A percentile compares a stretch with the other conserved stretches of the same genome.
Conservation (phyloP, 2,888 invertebrate species). For the Stenurella melanura region DNA sequence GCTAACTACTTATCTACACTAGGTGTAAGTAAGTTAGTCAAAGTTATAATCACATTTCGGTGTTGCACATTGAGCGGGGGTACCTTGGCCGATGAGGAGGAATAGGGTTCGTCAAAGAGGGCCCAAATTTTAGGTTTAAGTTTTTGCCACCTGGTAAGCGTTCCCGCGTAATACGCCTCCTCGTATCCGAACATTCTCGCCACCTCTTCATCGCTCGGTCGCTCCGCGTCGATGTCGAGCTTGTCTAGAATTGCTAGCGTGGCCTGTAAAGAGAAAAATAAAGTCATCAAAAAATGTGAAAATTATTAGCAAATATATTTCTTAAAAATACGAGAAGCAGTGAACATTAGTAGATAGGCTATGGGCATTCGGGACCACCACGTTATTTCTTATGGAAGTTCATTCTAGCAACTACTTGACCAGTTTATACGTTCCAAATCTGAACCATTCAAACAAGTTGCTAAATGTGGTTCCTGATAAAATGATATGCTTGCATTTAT, state of each 20-base stretch:
- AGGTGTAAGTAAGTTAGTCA: conserved; percentile 57
- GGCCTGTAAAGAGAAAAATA: conserved; percentile 76
- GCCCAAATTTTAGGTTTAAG: conserved; percentile 96
- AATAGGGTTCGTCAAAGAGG: conserved; percentile 96
- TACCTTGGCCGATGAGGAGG: conserved; percentile 93
- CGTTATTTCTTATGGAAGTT: too few species aligned
- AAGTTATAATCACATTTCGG: conserved; percentile 69
- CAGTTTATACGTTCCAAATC: too few species aligned
- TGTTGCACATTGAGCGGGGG: conserved; percentile 85
- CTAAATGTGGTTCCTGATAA: too few species aligned
- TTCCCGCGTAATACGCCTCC: conserved; percentile 87
- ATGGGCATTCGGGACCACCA: too few species aligned
- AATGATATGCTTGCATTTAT: too few species aligned
- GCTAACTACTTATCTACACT: conserved; percentile 25
- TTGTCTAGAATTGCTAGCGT: conserved; percentile 97
- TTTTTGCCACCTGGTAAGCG: conserved; percentile 90
- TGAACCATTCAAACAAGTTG: too few species aligned
- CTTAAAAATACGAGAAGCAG: too few species aligned
- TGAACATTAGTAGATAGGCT: too few species aligned
- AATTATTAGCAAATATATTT: too few species aligned
- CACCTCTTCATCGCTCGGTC: conserved; percentile 93
- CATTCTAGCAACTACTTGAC: too few species aligned
- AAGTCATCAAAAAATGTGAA: neutral
- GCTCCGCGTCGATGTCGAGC: conserved; percentile 94
- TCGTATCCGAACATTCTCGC: conserved; percentile 94